Base-by-base conservation (phyloP, 2,113 vertebrate genomes). In the Coreoperca whiteheadi region DNA sequence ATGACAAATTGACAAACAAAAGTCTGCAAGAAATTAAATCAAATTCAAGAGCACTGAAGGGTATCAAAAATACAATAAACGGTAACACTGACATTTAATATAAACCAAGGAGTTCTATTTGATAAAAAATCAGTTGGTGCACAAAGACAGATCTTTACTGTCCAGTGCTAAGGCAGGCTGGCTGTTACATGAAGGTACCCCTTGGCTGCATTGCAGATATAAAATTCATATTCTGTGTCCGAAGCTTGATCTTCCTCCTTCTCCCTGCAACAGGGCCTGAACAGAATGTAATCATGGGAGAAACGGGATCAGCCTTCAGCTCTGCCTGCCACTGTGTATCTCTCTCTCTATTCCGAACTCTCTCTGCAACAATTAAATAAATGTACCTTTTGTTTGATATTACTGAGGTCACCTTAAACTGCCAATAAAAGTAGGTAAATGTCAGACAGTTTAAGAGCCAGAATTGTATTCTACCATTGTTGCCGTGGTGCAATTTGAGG, bases 201-300 rank as follows among this genome's bases (percentile, higher is more conserved):
- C 72, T 75, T 77, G 90, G 90, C 93, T 94, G 93, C 94, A 95
- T 90, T 95, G 93, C 94, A 94, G 94, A 94, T 92, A 89, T 82
- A 77, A 92, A 93, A 93, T 95, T 95, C 91, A 94, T 94, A 94
- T 95, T 94, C 94, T 91, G 93, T 85, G 91, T 88, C 88, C 28
- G 88, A 90, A 84, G 84, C 90, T 90, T 87, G 88, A 91, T 91
- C 88, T 90, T 85, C 89, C 90, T 83, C 74, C 70, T 82, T 83
- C 51, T 85, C 86, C n/a, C 93, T 87, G 91, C 89, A 90, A 91
- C 79, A 84, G 85, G 86, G 89, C 86, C 90, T 94, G 93, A 92
- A 92, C 89, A 85, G 92, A 92, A 93, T 92, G 89, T 91, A 91
- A 93, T 92, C 82, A 87, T 74, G 53, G 60, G 75, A 86, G 76